Evolutionary conservation across 2,888 invertebrate species (phyloP), one percentile per base, ranked within the genome.

Genomic region (Callimorpha dominula): DNA sequence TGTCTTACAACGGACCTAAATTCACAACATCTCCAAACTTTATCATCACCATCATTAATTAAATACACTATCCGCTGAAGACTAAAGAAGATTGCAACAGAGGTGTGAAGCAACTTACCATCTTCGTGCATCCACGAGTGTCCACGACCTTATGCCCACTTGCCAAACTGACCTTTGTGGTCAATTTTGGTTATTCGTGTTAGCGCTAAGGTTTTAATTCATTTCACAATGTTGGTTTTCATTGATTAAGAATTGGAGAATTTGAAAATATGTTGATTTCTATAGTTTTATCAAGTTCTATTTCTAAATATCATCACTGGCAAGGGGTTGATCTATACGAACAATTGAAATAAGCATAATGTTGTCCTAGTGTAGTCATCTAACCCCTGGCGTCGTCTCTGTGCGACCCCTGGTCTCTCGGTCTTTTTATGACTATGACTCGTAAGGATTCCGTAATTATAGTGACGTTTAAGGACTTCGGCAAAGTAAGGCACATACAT

Each of bases 91-190:
- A 70, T 83, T 80, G 73, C 78, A n/a, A n/a, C 71, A 68, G 74
- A 78, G 20, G 49, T 20, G 70, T 82, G 74, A 67, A 40, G 78
- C 65, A 83, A 80, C 63, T 77, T 69, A 43, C 72, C 76, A 78
- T 81, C 74, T 78, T 76, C 66, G 57, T 71, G 72, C 42, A 64
- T 65, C 65, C 57, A 52, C 69, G 75, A 73, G 71, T 43, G 65
- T 65, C 65, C 57, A 49, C 69, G 75, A 73, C 81, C 82, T 81
- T 76, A 74, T 17, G 75, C 54, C 46, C 60, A 74, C 74, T 78
- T 78, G 77, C 70, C 70, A 71, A 78, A 75, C 6, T 74, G 74
- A 77, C 82, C 81, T 83, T 73, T 67, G 65, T 31, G 62, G 68
- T 67, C 68, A 72, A 68, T 46, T 49, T 70, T 73, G 74, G 65